phyloP scores from a whole-genome alignment of 2,797 vertebrate genomes.

The Gadopsis bispinosus region DNA sequence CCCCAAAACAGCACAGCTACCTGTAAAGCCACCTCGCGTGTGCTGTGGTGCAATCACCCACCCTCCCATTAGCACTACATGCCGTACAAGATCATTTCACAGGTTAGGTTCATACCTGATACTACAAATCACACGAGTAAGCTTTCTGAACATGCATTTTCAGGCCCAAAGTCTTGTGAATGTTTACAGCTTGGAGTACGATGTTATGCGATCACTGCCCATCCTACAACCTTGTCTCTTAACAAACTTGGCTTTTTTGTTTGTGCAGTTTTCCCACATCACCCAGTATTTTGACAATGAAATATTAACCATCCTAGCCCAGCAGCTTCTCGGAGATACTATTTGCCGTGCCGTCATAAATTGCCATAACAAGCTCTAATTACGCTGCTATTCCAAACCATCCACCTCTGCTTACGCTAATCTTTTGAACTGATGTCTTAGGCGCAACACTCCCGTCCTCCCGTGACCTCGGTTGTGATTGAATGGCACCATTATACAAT shows the following conservation, averaged over 20 bases:
- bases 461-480: constrained; percentile 59
- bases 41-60: not conserved
- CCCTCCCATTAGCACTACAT: not conserved
- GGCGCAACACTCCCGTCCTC: constrained; percentile 14
- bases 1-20: constrained; percentile 28
- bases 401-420: constrained; percentile 37
- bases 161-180: not conserved
- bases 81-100: constrained; percentile 9
- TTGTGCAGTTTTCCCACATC: constrained; percentile 3
- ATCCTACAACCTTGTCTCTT: not conserved
- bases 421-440: constrained; percentile 40
- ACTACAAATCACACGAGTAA: constrained; percentile 23
- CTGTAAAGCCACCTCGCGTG: constrained; percentile 21
- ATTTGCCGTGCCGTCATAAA: constrained; percentile 37
- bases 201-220: not conserved
- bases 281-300: constrained; percentile 35
- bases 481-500: constrained; percentile 40
- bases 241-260: not conserved
- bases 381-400: constrained; percentile 26
- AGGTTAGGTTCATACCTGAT: constrained; percentile 12
- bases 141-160: constrained; percentile 12
- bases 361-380: constrained; percentile 58
- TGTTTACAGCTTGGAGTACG: not conserved
- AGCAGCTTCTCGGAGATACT: constrained; percentile 7
- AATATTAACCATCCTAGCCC: constrained; percentile 15